phyloP scores from a whole-genome alignment of 2,797 vertebrate species.

The Mormyrus proboscirostris region DNA sequence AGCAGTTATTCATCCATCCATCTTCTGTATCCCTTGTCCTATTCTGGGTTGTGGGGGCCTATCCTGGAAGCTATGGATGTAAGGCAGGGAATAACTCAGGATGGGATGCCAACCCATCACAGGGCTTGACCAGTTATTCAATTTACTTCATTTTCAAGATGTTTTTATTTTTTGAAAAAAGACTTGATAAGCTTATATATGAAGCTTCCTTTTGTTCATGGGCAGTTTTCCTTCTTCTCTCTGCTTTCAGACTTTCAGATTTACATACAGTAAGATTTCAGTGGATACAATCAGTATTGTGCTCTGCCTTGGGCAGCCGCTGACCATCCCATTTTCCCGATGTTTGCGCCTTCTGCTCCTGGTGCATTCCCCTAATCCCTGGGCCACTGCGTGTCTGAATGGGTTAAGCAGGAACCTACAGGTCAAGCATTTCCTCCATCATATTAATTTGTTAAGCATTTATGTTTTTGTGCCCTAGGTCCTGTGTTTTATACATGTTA shows the following conservation, averaged over 20 bases:
- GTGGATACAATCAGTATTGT: neutral
- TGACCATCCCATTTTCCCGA: neutral
- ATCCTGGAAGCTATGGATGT: neutral
- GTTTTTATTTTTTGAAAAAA: neutral
- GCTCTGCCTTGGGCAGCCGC: neutral
- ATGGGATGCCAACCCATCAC: neutral
- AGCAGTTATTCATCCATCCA: neutral
- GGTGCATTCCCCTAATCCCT: neutral
- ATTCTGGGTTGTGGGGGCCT: neutral
- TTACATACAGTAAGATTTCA: neutral
- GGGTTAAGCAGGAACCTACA: neutral
- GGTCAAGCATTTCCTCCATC: neutral
- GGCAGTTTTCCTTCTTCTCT: neutral
- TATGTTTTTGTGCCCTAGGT: neutral
- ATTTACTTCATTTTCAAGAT: neutral
- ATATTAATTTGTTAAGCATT: neutral
- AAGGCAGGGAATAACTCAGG: neutral
- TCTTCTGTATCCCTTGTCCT: neutral
- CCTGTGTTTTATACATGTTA: neutral
- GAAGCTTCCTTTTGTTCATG: neutral
- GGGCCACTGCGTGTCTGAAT: neutral
- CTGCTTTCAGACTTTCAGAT: neutral
- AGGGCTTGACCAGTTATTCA: neutral
- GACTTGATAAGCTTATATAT: neutral
- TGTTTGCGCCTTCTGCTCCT: neutral